phyloP scores from a whole-genome alignment of 1,140 invertebrate genomes.

The Centruroides vittatus region DNA sequence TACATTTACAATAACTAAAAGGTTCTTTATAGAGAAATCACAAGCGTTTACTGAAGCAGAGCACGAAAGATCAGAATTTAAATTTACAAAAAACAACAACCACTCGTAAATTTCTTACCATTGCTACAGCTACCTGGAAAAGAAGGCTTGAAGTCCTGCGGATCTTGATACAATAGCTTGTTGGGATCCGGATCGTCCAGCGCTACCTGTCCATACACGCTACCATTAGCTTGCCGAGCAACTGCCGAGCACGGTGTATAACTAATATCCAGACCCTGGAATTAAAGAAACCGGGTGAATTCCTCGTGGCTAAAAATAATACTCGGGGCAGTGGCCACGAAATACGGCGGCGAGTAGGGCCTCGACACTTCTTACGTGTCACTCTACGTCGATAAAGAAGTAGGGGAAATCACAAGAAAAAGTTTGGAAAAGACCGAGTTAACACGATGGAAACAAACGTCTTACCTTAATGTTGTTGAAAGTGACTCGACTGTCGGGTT shows the following conservation, averaged over 20 bases:
- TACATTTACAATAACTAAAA: not conserved
- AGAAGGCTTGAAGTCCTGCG: constrained; percentile 22
- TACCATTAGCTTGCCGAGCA: constrained; percentile 34
- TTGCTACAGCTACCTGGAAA: constrained; percentile 27
- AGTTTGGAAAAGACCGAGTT: no score
- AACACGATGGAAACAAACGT: constrained; percentile 1
- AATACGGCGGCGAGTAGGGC: no score
- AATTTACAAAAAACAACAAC: not conserved
- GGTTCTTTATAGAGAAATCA: not conserved
- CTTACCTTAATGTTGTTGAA: constrained; percentile 42
- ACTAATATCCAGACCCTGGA: constrained; percentile 25
- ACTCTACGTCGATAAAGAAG: no score
- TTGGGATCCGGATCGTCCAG: constrained; percentile 34
- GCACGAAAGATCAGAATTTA: not conserved
- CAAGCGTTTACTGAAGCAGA: not conserved
- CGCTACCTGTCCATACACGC: constrained; percentile 39
- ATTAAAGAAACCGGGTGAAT: not conserved
- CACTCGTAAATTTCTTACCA: constrained; percentile 16
- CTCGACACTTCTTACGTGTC: no score
- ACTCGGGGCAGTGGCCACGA: no score
- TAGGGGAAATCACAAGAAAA: no score
- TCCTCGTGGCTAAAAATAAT: no score
- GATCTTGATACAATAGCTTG: constrained; percentile 26
- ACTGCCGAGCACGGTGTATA: constrained; percentile 25
- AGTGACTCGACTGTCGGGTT: constrained; percentile 40